Evolutionary conservation across 2,113 vertebrate species (phyloP), one percentile per base, ranked within the genome.

Genomic region (Hepsetus odoe): DNA sequence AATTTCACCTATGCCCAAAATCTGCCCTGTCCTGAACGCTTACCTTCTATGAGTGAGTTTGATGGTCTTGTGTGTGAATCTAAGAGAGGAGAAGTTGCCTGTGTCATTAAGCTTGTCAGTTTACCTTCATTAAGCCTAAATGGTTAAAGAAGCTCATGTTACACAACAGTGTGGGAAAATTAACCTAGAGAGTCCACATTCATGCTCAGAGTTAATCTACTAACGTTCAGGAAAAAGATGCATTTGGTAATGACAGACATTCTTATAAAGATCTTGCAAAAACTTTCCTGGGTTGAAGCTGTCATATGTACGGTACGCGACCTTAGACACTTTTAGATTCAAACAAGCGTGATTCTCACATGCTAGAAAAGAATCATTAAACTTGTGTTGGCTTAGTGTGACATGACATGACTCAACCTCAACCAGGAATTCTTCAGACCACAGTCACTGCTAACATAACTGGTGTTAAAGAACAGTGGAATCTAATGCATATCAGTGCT

Each of bases 41-140:
- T 99, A 90, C 97, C 97, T 94, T 96, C 95, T 82, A 98, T 99
- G 97, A 95, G 97, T 99, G 89, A 95, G 97, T 30, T 18, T 10
- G 2, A 28, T 5, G 28, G 9, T 20, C 5, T 35, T 18, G 16
- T 38, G 20, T 75, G 22, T 10, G 53, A 12, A 5, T 0, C n/a
- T 16, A 11, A n/a, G n/a, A 72, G 4, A 7, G 12, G 42, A 44
- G 13, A 18, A 7, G 4, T 4, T 28, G 22, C 7, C 13, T 72
- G 53, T 42, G 33, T 53, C 4, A 1, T 16, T 1, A 26, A 3
- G 1, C 20, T 1, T 20, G 22, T 40, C 5, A 22, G 22, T 51
- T 55, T 26, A 24, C 1, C n/a, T 0, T 38, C 2, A 3, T 75
- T 26, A 51, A 10, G 30, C 32, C 33, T 49, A n/a, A 33, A 71